phyloP scores from a whole-genome alignment of 2,113 vertebrate species.

The Cairina moschata region DNA sequence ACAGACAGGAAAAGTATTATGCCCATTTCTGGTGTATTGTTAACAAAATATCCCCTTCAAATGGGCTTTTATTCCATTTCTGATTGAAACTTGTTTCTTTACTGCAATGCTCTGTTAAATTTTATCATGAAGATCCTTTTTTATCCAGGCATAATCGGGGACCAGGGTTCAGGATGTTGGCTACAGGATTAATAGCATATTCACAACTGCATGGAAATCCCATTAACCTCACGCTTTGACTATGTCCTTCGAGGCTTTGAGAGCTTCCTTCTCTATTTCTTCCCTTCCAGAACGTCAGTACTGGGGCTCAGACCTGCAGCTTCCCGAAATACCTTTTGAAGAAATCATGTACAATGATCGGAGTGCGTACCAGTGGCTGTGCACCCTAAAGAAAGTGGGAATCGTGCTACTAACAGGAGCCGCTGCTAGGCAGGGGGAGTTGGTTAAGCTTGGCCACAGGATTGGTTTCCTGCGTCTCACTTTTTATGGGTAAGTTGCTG shows the following conservation, averaged over 20 bases:
- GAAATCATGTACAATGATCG: slow-evolving; percentile 83
- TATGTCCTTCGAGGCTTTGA: background rate
- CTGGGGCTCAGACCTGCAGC: slow-evolving; percentile 85
- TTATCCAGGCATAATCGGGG: no score
- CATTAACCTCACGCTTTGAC: background rate
- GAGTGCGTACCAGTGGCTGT: slow-evolving; percentile 86
- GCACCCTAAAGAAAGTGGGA: slow-evolving; percentile 84
- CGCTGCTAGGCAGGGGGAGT: slow-evolving; percentile 81
- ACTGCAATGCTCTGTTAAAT: background rate
- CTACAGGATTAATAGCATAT: background rate
- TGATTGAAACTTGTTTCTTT: background rate
- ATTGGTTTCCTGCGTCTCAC: slow-evolving; percentile 92
- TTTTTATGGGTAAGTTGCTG: slow-evolving; percentile 89
- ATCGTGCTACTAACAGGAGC: slow-evolving; percentile 89
- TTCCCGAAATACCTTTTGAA: slow-evolving; percentile 85
- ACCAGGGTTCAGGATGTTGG: background rate
- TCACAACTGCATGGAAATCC: background rate
- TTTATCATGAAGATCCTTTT: background rate
- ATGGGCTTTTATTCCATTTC: background rate
- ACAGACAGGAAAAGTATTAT: background rate
- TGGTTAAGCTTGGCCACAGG: slow-evolving; percentile 84
- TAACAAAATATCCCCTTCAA: background rate
- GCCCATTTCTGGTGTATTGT: background rate
- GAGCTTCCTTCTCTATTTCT: background rate
- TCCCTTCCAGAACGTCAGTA: slow-evolving; percentile 80